Base-by-base conservation (phyloP, 2,888 invertebrate genomes). In the Ophion ventricosus region DNA sequence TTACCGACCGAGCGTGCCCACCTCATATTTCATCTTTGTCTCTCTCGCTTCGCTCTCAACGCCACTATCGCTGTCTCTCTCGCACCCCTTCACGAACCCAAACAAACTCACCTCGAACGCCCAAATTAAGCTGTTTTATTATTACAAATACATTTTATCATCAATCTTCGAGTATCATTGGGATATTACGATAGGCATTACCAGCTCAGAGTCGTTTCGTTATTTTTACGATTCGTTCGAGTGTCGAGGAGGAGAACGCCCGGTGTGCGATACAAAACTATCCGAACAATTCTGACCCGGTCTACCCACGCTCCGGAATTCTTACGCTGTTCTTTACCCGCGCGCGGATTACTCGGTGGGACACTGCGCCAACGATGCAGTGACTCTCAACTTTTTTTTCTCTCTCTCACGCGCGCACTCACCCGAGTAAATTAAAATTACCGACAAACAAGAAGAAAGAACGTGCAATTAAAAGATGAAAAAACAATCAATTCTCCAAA, bases 291-390 rank as follows among this genome's bases (percentile, higher is more conserved):
- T 64, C 63, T 49, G 81, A 81, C 64, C 78, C 78, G 78, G 70
- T 79, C 84, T 75, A 70, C 81, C 84, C 84, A 81, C 84, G 78
- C 81, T 14, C 11, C 43, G 74, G 70, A 84, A 84, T 84, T 84
- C 81, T 84, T 74, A 74, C 78, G 73, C 63, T 29, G 66, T 43
- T 83, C 82, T 76, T 64, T 75, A 67, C 75, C 43, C 57, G 25
- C 59, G 8, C 43, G 14, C 14, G 43, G 56, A 43, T 43, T 59
- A 14, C 43, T 66, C 66, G 63, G 20, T 66, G 26, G 67, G 61
- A 63, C 43, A 73, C 76, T 43, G 56, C 10, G 35, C 20, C 43
- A 43, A 43, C 43, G 43, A 43, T 43, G 59, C 81, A 82, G 78
- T 64, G 81, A 66, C 25, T 74, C 81, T 84, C 84, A 84, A 81